Conservation (phyloP, 1,140 invertebrate species). For the Musca vetustissima region DNA sequence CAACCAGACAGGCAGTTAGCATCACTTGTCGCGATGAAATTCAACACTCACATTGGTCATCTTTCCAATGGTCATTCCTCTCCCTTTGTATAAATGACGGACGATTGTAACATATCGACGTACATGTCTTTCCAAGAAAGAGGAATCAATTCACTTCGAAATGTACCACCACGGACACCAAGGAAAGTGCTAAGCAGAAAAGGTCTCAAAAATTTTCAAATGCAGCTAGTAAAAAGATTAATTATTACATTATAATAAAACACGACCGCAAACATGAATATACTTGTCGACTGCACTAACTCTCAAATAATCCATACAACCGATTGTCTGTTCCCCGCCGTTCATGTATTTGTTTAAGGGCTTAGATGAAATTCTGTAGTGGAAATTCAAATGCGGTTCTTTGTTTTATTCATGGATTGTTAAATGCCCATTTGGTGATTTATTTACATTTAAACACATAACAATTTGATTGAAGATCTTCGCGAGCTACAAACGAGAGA, state of each 20-base stretch:
- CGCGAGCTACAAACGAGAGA: too few species aligned
- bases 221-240: slow-evolving; percentile 6
- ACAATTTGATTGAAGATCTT: slow-evolving; percentile 13
- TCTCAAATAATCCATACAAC: not conserved
- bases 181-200: not conserved
- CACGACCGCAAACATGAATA: slow-evolving; percentile 21
- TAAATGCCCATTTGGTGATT: slow-evolving; percentile 13
- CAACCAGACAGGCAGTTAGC: too few species aligned
- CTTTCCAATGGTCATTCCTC: not conserved
- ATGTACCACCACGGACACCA: not conserved
- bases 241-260: slow-evolving; percentile 23
- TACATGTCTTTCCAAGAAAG: slow-evolving; percentile 20
- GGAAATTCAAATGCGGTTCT: not conserved
- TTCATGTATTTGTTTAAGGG: not conserved
- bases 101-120: too few species aligned
- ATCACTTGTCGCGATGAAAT: slow-evolving; percentile 19
- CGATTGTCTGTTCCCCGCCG: too few species aligned
- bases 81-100: too few species aligned
- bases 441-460: slow-evolving; percentile 19
- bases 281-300: not conserved
- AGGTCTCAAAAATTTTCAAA: not conserved
- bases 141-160: slow-evolving; percentile 7
- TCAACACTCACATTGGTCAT: slow-evolving; percentile 6
- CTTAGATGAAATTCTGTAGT: not conserved
- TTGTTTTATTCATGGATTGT: slow-evolving; percentile 3